phyloP scores from a whole-genome alignment of 2,113 vertebrate species.

The Bubo scandiacus region DNA sequence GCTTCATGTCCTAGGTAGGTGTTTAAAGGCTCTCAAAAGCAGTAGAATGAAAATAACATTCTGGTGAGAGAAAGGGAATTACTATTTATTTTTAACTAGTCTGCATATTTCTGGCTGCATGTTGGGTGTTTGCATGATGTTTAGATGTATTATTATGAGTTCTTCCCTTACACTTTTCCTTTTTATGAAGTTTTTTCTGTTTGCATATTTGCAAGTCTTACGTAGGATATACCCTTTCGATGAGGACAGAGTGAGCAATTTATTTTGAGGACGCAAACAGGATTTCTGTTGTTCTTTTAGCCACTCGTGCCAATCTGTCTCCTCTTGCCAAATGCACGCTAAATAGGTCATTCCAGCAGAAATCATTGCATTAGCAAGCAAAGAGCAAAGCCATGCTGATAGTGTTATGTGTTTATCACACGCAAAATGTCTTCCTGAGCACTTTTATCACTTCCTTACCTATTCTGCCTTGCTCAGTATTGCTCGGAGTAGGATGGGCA shows the following conservation, averaged over 20 bases:
- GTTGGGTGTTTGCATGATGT: background rate
- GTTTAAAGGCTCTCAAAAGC: background rate
- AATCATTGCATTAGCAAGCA: background rate
- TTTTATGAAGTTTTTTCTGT: background rate
- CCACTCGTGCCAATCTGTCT: background rate
- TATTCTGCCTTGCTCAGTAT: background rate
- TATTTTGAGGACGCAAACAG: conserved; percentile 52
- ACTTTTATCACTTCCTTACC: background rate
- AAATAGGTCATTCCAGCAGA: conserved; percentile 59
- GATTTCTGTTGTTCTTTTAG: background rate
- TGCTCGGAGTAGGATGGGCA: background rate
- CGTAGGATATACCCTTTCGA: background rate
- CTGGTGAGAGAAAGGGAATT: background rate
- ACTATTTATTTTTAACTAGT: background rate
- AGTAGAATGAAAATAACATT: background rate
- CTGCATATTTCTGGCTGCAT: background rate
- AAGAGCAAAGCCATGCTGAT: background rate
- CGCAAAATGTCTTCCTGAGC: background rate
- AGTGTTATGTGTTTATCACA: background rate
- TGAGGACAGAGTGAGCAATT: conserved; percentile 45
- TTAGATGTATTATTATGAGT: background rate
- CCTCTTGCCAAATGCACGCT: background rate
- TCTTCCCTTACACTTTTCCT: background rate
- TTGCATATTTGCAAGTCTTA: conserved; percentile 27
- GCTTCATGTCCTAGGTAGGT: background rate